Percentiles rank a stretch among this genome's conserved stretches.
phyloP scores from a whole-genome alignment of 2,888 invertebrate species.

The Chymomyza fuscimana region DNA sequence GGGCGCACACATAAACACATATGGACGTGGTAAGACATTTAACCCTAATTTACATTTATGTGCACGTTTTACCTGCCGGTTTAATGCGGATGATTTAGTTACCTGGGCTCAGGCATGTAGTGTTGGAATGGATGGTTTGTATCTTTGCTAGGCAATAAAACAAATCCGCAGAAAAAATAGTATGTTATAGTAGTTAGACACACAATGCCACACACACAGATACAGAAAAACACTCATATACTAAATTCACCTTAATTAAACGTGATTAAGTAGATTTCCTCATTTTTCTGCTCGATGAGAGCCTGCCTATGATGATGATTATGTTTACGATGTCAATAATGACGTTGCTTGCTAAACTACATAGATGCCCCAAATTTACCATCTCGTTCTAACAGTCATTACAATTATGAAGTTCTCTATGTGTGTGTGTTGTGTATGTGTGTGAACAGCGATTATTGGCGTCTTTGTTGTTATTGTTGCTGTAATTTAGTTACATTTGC shows the following conservation, averaged over 20 bases:
- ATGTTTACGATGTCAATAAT: neutral
- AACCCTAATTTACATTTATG: constrained; percentile 75
- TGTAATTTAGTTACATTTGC: constrained; percentile 71
- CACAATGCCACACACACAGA: constrained; percentile 14
- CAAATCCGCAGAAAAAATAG: constrained; percentile 12
- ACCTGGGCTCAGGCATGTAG: constrained; percentile 45
- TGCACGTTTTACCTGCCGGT: constrained; percentile 48
- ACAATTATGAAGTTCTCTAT: neutral
- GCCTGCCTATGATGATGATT: constrained; percentile 54
- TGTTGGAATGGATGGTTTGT: constrained; percentile 35
- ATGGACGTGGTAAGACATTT: constrained; percentile 45
- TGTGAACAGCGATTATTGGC: neutral
- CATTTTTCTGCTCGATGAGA: constrained; percentile 68
- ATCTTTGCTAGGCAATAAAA: constrained; percentile 55
- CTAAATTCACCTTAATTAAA: constrained; percentile 75
- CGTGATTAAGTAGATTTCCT: constrained; percentile 74
- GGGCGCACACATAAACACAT: constrained; percentile 9
- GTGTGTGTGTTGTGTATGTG: constrained; percentile 28
- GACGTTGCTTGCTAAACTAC: neutral
- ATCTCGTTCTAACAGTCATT: neutral
- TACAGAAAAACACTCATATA: constrained; percentile 47
- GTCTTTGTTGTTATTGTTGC: constrained; percentile 40
- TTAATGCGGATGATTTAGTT: constrained; percentile 53
- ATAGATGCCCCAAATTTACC: neutral
- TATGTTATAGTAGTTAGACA: constrained; percentile 32